These are phyloP conservation scores for Caerostris darwini DNA, from an alignment of 1,140 invertebrate genomes.

Conservation along the genomic window DNA sequence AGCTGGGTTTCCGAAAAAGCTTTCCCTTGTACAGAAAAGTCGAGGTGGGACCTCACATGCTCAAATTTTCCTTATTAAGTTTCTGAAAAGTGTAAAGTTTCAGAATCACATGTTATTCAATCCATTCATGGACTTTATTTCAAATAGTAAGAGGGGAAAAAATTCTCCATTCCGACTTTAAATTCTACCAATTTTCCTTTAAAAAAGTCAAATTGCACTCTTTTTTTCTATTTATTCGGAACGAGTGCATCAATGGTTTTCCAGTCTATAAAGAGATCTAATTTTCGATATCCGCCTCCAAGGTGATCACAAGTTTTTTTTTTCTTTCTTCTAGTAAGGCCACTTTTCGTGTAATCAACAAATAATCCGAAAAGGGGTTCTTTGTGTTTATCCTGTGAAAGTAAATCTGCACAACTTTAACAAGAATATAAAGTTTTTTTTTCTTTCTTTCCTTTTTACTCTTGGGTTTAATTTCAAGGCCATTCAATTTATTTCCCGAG, in stretches of 20 bases:
- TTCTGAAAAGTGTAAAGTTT: no score
- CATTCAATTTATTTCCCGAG: neutral
- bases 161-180: neutral
- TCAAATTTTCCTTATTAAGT: no score
- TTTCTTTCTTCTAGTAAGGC: neutral
- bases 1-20: no score
- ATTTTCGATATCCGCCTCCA: slow-evolving; percentile 47
- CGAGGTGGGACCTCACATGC: no score
- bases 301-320: neutral
- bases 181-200: neutral
- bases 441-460: neutral
- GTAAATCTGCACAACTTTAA: neutral
- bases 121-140: neutral
- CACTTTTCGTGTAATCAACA: neutral
- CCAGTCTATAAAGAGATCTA: slow-evolving; percentile 51
- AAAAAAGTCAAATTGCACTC: slow-evolving; percentile 47
- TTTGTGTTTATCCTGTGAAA: neutral
- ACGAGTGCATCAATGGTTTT: slow-evolving; percentile 17
- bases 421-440: neutral
- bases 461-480: neutral
- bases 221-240: slow-evolving; percentile 52
- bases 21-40: no score
- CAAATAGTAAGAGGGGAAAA: neutral
- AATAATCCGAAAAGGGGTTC: neutral
- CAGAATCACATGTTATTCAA: no score